Evolutionary conservation across 1,140 invertebrate genomes (phyloP), one percentile per base, ranked within the genome.

Genomic region (Temnothorax nylanderi): DNA sequence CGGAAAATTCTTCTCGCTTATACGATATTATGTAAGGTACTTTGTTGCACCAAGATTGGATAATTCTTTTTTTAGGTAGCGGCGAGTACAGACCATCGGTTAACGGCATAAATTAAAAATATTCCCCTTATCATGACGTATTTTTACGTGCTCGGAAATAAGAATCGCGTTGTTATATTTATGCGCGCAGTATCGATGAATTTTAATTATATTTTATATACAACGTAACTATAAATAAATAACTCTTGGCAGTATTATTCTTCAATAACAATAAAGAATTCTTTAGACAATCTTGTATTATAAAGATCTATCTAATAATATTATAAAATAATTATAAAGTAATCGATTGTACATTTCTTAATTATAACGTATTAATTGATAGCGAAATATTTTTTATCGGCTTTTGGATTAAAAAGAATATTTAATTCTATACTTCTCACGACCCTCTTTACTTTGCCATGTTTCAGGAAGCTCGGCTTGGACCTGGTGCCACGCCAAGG

Each of bases 401-500:
- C 2, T 34, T 81, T 41, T 41, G 2, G 10, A 18, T 10, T 32
- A 56, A 13, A 71, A 71, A 34, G 3, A 26, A 47, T 0, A 26
- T 44, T 47, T 6, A 26, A 16, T 65, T 54, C 1, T 32, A 41
- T 3, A 54, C 16, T 64, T n/a, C 7, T 51, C 16, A 32, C 16
- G 5, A 10, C 1, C 16, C 5, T 5, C 5, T 60, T 72, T 90
- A 91, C 88, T 92, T 94, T 90, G 93, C 87, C 94, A 89, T 94
- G 91, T 97, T 97, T 51, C 95, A 99, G 98, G 94, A 98, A 98
- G 96, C 96, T 99, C 10, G 98, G 98, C 0, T 95, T 99, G 90
- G 99, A 99, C 95, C 93, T 99, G 92, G 98, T 99, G 21, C 99
- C 98, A 0, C 96, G 98, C 51, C 97, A 98, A 90, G 98, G 98